A percentile compares a stretch with the other conserved stretches of the same genome.
Conservation (phyloP, 2,113 vertebrate species). For the Pluvianellus socialis region DNA sequence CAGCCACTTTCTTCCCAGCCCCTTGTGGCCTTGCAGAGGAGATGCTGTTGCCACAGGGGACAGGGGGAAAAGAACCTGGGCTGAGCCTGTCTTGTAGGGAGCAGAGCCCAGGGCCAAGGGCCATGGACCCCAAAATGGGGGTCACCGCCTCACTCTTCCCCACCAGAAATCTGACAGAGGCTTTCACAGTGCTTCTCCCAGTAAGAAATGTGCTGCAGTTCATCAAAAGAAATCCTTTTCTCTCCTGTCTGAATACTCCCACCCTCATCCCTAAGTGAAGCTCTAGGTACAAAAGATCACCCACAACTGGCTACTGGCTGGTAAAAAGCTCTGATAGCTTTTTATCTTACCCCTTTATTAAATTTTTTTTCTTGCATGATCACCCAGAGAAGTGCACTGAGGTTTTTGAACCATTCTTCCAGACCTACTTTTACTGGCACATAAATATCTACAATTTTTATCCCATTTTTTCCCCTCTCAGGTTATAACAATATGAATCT, state of each 20-base stretch:
- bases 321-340: not conserved
- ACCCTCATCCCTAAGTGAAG: not conserved
- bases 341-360: not conserved
- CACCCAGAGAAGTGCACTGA: not conserved
- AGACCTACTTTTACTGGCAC: not conserved
- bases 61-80: too few species aligned
- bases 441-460: not conserved
- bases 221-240: not conserved
- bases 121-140: not conserved
- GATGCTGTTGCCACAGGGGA: fast-evolving
- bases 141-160: not conserved
- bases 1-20: not conserved
- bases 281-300: not conserved
- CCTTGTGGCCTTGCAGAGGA: too few species aligned
- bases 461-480: not conserved
- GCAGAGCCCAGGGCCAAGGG: not conserved
- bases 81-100: not conserved
- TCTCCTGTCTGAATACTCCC: not conserved
- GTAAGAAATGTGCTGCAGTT: not conserved
- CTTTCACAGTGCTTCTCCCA: not conserved
- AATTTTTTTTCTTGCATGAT: not conserved
- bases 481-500: not conserved
- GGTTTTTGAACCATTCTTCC: not conserved
- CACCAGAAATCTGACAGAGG: not conserved
- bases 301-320: not conserved